Percentiles rank a stretch among this genome's conserved stretches.
Evolutionary conservation across 2,113 vertebrate species (phyloP).

Genomic region (Speoplatyrhinus poulsoni): DNA sequence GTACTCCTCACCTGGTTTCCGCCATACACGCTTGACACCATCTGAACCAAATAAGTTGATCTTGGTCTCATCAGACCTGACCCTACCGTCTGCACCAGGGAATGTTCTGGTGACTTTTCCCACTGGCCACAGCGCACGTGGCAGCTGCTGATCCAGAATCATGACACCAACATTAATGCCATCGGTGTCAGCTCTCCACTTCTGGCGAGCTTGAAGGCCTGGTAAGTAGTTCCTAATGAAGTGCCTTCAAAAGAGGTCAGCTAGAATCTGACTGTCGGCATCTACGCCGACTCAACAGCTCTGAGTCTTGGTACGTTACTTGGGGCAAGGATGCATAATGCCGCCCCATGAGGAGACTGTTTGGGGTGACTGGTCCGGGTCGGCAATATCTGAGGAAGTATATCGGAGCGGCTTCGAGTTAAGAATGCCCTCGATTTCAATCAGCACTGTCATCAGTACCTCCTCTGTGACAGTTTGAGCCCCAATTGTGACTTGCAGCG

Average conservation of each 20-base stretch:
- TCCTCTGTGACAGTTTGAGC: neutral
- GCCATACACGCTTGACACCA: too few relatives aligned
- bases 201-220: neutral
- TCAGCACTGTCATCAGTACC: slow-evolving; percentile 9
- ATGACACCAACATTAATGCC: neutral
- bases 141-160: neutral
- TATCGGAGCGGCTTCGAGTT: neutral
- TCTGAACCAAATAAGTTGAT: too few relatives aligned
- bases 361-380: neutral
- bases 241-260: neutral
- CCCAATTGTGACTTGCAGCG: neutral
- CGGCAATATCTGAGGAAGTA: too few relatives aligned
- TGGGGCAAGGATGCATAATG: too few relatives aligned
- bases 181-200: neutral
- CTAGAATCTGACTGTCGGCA: neutral
- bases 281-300: neutral
- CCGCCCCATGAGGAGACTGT: neutral
- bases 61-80: too few relatives aligned
- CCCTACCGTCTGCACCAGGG: neutral
- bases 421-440: slow-evolving; percentile 6
- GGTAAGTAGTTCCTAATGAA: neutral
- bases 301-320: too few relatives aligned
- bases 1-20: too few relatives aligned
- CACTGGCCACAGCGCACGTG: neutral
- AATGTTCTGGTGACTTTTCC: neutral